Evolutionary conservation across 2,888 invertebrate genomes (phyloP), one percentile per base, ranked within the genome.

Genomic region (Ectropis crepuscularia): DNA sequence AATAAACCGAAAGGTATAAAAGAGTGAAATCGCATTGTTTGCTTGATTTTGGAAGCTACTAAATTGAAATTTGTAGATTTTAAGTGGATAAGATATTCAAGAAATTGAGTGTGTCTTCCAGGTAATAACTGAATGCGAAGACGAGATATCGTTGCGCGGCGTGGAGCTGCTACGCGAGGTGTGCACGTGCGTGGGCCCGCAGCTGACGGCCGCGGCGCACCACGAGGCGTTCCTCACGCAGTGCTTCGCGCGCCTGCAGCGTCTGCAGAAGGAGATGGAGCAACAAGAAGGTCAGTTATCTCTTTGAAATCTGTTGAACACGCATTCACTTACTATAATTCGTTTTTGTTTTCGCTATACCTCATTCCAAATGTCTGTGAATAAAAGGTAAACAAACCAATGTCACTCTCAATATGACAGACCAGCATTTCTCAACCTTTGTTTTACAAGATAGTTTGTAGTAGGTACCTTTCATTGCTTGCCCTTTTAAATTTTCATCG

Each of bases 141-240:
- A 99, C 83, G 98, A 98, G 77, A 98, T 99, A 75, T 98, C 99
- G 9, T 95, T 95, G 79, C 96, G 98, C 76, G 99, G 98, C 16
- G 98, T 98, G 72, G 97, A 97, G 88, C 91, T 99, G 72, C 90
- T 99, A 65, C 97, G 97, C 78, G 98, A 98, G 93, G 97, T 98
- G 66, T 97, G 97, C 82, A 98, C 99, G 53, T 98, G 98, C 88
- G 94, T 99, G 70, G 98, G 99, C 10, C 97, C 98, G 46, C 94
- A 96, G 74, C 92, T 99, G 70, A 95, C 97, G 79, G 95, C 96
- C 63, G 94, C 96, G 62, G 96, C 95, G 65, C 98, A 99, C 87
- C 98, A 99, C 88, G 97, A 98, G 86, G 96, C 96, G 77, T 98
- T 98, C 87, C 97, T 99, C 74, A 96, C 96, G 68, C 97, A 98